A percentile compares a stretch with the other conserved stretches of the same genome.
These are phyloP conservation scores for Carettochelys insculpta DNA, from an alignment of 2,113 vertebrate species.

Conservation along the genomic window DNA sequence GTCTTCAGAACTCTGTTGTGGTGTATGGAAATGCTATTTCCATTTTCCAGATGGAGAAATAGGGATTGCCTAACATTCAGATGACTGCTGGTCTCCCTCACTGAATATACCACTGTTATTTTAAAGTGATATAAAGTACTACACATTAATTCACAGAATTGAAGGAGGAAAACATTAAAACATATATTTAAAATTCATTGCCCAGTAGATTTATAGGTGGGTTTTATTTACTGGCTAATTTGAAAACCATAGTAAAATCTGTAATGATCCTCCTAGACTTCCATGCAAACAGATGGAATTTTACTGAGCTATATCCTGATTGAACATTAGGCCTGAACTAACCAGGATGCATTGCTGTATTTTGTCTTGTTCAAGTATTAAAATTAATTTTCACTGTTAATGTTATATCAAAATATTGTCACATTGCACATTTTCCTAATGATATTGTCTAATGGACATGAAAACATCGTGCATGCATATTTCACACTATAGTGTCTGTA, in stretches of 20 bases:
- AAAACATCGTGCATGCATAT: neutral
- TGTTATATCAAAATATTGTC: neutral
- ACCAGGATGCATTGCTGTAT: neutral
- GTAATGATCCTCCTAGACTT: neutral
- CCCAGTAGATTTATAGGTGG: neutral
- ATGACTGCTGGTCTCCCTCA: no score
- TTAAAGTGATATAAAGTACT: neutral
- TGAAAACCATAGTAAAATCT: neutral
- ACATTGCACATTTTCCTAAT: fast-evolving
- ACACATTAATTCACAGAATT: neutral
- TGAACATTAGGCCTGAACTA: no score
- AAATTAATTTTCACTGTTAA: neutral
- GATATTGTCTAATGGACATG: neutral
- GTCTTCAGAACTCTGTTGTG: no score
- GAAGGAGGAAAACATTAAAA: neutral
- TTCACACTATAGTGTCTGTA: neutral
- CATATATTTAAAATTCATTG: neutral
- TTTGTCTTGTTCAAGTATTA: neutral
- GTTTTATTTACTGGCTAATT: neutral
- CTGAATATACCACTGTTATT: neutral
- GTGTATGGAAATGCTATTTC: no score
- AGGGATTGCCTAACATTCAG: no score
- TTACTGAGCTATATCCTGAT: no score
- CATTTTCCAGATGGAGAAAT: no score
- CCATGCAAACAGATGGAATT: neutral